Evolutionary conservation across 2,888 invertebrate species (phyloP), one percentile per base, ranked within the genome.

Genomic region (Nematopogon swammerdamellus): DNA sequence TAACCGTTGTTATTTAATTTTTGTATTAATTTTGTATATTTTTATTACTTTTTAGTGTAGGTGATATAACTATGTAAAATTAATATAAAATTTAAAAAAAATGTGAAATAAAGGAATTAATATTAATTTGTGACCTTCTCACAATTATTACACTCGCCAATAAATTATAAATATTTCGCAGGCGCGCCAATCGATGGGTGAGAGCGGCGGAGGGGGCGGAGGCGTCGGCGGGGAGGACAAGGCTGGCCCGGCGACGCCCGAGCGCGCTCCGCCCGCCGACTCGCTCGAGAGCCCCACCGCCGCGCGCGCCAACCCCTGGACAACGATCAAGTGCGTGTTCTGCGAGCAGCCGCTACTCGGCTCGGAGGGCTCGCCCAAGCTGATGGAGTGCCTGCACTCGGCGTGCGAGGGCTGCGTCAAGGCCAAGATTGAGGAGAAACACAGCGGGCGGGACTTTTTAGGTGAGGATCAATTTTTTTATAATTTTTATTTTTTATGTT

Each of bases 361-460:
- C 47, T 59, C 67, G n/a, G 73, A 73, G 2, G 79, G 79, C 59
- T 73, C 72, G 48, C 92, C 94, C 30, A 92, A 92, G 74, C 81
- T 95, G 52, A 77, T 95, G 63, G 92, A 92, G 71, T 95, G 95
- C 67, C 81, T 95, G 57, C 95, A 95, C 70, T 89, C 92, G 49
- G 86, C 90, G 52, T 95, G 95, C 68, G 82, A 85, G 50, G 80
- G 84, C 54, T 93, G 93, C 72, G 75, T 92, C 58, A 83, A 82
- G 57, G 82, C 84, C 51, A 90, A 89, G 69, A 70, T 89, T 20
- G 75, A 79, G 18, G 79, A 79, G 60, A 67, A 67, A 44, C 68
- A 70, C 44, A 63, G 68, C 42, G 61, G 59, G 17, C 46, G 49
- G 29, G 79, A 80, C 57, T 79, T 71, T 53, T 56, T 74, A 49